Conservation (phyloP, 2,888 invertebrate species). For the Sabatieria punctata region DNA sequence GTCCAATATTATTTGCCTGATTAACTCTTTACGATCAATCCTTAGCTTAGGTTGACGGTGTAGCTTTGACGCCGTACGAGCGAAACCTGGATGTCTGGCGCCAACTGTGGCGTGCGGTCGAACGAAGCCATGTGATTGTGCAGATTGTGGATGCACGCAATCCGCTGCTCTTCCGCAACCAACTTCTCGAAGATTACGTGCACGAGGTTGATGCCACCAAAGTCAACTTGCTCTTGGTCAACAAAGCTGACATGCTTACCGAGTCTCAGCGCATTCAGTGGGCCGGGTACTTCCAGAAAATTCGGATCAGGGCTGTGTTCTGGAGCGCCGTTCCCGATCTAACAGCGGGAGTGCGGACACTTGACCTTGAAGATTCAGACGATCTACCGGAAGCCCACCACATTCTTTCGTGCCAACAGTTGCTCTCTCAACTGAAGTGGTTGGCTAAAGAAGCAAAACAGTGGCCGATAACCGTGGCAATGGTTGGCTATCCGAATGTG, state of each 20-base stretch:
- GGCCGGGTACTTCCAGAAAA: slow-evolving; percentile 34
- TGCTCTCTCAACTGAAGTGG: not conserved
- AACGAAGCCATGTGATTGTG: slow-evolving; percentile 45
- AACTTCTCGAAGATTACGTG: slow-evolving; percentile 72
- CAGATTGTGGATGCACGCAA: slow-evolving; percentile 89
- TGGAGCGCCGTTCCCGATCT: slow-evolving; percentile 56
- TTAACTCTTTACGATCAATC: not conserved
- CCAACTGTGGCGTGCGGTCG: slow-evolving; percentile 95
- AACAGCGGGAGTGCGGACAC: not conserved
- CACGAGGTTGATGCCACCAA: slow-evolving; percentile 54
- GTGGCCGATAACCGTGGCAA: slow-evolving; percentile 22
- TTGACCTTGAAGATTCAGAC: not conserved
- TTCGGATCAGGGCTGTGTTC: slow-evolving; percentile 58
- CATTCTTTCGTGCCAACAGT: not conserved
- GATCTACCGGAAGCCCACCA: not conserved
- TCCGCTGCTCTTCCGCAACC: slow-evolving; percentile 76
- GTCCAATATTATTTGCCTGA: not conserved
- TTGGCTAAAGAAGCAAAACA: not conserved
- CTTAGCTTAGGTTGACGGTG: slow-evolving; percentile 42
- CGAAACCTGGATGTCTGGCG: slow-evolving; percentile 95
- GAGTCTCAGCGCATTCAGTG: slow-evolving; percentile 48
- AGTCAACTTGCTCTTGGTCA: slow-evolving; percentile 64
- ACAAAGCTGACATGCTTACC: slow-evolving; percentile 83
- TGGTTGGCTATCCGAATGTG: slow-evolving; percentile 95
- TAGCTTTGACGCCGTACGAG: slow-evolving; percentile 86